These are phyloP conservation scores for Andricus quercusramuli DNA, from an alignment of 2,888 invertebrate genomes.

Conservation along the genomic window DNA sequence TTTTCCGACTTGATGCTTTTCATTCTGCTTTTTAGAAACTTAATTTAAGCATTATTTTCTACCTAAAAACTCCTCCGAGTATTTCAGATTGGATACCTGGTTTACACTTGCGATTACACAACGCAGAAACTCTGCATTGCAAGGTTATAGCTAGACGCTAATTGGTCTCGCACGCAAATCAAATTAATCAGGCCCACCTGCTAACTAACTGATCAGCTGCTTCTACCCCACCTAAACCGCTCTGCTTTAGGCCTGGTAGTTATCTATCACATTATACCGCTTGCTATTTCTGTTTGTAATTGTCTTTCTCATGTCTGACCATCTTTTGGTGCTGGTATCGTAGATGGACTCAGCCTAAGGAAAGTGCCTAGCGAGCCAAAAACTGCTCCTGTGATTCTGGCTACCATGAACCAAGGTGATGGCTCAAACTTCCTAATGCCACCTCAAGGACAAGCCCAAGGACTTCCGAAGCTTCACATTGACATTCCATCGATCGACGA, in stretches of 20 bases:
- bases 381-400: conserved; percentile 63
- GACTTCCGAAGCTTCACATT: conserved; percentile 69
- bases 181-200: conserved; percentile 53
- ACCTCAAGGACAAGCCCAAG: conserved; percentile 62
- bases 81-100: conserved; percentile 36
- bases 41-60: background rate
- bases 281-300: conserved; percentile 41
- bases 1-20: background rate
- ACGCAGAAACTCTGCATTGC: conserved; percentile 35
- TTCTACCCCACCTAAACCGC: background rate
- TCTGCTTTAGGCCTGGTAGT: conserved; percentile 15
- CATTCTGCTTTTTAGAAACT: background rate
- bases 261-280: background rate
- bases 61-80: conserved; percentile 32
- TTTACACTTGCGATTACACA: conserved; percentile 40
- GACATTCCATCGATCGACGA: conserved; percentile 76
- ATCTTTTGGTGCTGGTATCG: conserved; percentile 70
- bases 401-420: conserved; percentile 51
- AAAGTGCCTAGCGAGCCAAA: conserved; percentile 72
- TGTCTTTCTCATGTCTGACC: conserved; percentile 59
- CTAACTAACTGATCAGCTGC: conserved; percentile 27
- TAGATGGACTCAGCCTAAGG: conserved; percentile 70
- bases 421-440: conserved; percentile 62
- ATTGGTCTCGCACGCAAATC: conserved; percentile 56
- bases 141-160: conserved; percentile 53